A percentile compares a stretch with the other conserved stretches of the same genome.
Evolutionary conservation across 2,888 invertebrate genomes (phyloP).

Genomic region (Periphyllus acericola): DNA sequence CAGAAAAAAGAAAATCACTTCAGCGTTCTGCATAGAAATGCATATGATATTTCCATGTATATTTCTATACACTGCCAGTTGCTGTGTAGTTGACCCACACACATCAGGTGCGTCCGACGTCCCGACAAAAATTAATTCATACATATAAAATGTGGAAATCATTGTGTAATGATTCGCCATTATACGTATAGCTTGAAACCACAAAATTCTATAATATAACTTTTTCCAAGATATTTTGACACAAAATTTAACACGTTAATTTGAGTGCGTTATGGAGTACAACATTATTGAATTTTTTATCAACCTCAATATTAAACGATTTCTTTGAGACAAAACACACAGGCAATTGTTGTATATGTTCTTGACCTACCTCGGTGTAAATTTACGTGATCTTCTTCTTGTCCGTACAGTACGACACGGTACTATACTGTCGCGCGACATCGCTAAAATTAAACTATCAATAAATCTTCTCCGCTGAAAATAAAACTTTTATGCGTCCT

Average conservation of each 20-base stretch:
- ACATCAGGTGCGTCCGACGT: conserved; percentile 7
- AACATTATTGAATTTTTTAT: background rate
- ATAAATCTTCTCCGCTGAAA: conserved; percentile 30
- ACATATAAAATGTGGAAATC: background rate
- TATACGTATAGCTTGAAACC: no score
- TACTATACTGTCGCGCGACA: background rate
- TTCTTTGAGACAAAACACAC: no score
- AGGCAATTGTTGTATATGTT: background rate
- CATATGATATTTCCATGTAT: no score
- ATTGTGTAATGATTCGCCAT: background rate
- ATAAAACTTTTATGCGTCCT: background rate
- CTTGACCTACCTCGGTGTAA: background rate
- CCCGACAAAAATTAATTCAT: background rate
- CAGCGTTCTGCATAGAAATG: no score
- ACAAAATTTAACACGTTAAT: background rate
- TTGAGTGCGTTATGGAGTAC: background rate
- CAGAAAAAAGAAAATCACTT: no score
- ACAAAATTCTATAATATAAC: no score
- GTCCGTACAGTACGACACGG: background rate
- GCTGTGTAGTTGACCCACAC: conserved; percentile 21
- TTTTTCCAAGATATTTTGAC: background rate
- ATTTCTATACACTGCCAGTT: background rate
- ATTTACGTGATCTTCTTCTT: background rate
- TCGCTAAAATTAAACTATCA: conserved; percentile 33
- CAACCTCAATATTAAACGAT: background rate